Evolutionary conservation across 2,797 vertebrate genomes (phyloP), one percentile per base, ranked within the genome.

Genomic region (Orestias chungarensis): DNA sequence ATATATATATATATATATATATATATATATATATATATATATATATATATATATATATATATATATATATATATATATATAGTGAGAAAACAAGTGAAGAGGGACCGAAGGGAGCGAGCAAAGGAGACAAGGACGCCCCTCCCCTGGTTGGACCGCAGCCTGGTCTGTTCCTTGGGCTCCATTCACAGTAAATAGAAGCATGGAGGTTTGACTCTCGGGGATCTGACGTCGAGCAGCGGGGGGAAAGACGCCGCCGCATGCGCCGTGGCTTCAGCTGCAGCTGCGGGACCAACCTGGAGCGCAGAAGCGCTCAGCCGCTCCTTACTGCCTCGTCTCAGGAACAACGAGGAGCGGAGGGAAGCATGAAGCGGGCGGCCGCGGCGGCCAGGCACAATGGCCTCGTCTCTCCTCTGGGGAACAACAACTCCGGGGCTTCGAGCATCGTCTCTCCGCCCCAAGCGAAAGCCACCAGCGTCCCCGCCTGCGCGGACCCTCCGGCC

Each of bases 341-440:
- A 67, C 59, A 79, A 64, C 38, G 77, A 78, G 87, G 80, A 66
- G 42, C 23, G 82, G 85, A 85, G 84, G 76, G 18, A 76, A 91
- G 86, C 86, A 93, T 93, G 93, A 92, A 92, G 86, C 92, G 92
- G 91, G 64, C 80, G 83, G 89, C 90, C 68, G 90, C 66, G 66
- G 87, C 77, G 86, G 82, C 86, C 88, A 91, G 91, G 91, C 93
- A 93, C 92, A 93, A 93, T 93, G 93, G 93, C 93, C 92, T 93
- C 82, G 91, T 93, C 88, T 92, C 92, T 89, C 93, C 92, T 88
- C 82, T 93, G 87, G 90, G 93, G 83, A 93, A 93, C 90, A 93
- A 93, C 93, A 93, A 93, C 88, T 93, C 93, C 67, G 91, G 90
- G 79, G 90, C 92, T 86, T 92, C 90, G 46, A 91, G 91, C 91